Conservation (phyloP, 2,797 vertebrate species). For the Syndactyla subalaris region DNA sequence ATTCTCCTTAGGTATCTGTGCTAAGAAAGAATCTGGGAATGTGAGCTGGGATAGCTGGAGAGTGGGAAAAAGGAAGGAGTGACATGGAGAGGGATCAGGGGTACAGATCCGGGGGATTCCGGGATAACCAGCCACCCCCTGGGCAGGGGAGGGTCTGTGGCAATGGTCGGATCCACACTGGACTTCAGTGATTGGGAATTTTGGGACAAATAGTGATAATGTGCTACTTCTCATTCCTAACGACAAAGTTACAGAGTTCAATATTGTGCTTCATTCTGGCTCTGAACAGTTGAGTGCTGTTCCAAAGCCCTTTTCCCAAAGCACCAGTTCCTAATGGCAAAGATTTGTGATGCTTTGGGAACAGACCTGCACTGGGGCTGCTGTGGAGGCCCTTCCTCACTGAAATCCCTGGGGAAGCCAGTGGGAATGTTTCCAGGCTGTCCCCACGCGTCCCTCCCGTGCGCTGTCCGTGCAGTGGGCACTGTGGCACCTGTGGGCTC, state of each 20-base stretch:
- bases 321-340: fast-evolving
- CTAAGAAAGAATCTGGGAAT: not conserved
- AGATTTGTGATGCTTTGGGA: not conserved
- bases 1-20: not conserved
- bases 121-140: too few relatives aligned
- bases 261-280: fast-evolving
- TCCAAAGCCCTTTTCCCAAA: not conserved
- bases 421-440: too few relatives aligned
- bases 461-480: too few relatives aligned
- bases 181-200: not conserved
- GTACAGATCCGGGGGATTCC: too few relatives aligned
- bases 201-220: not conserved
- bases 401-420: not conserved
- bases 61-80: too few relatives aligned
- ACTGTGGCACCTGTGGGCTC: not conserved
- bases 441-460: too few relatives aligned
- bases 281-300: not conserved
- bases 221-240: not conserved
- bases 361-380: not conserved
- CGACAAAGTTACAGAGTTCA: not conserved
- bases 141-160: too few relatives aligned
- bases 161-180: not conserved
- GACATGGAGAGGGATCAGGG: fast-evolving
- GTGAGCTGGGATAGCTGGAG: not conserved
- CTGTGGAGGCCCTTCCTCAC: not conserved